Evolutionary conservation across 2,113 vertebrate species (phyloP), one percentile per base, ranked within the genome.

Genomic region (Atrichornis clamosus): DNA sequence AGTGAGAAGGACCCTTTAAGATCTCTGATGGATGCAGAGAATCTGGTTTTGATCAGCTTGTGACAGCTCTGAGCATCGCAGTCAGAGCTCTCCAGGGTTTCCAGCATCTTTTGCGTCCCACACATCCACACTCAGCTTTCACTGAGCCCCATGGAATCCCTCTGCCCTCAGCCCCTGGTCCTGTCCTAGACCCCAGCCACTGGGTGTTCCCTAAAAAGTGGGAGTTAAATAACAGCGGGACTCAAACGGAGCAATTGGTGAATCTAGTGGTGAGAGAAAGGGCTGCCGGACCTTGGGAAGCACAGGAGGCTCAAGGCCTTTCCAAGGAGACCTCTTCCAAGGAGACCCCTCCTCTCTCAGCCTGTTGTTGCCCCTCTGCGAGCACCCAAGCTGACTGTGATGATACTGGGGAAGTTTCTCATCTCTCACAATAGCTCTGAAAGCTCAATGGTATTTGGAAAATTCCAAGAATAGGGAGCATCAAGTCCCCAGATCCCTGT

Each of bases 71-170:
- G 84, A 83, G 26, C n/a, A 44, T 32, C 4, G 0, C 72, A 72
- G 44, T 11, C 22, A 13, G 52, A 87, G 65, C 44, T 76, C 44
- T 46, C 8, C 7, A 1, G 72, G 35, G 58, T 28, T 78, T 39
- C 73, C 60, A 84, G 53, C 1, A 9, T 14, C 32, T 70, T 87
- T 46, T 58, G 74, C 17, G 24, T 44, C 56, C 73, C 6, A 1
- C 16, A 30, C 41, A 27, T 46, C 32, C 56, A 49, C 1, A 2
- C 46, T 59, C 46, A 27, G 72, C 37, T 10, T 15, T 27, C 83
- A 27, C 26, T 2, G 1, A 62, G 42, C 59, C 46, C 63, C 42
- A 50, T 0, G 0, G 44, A 7, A 6, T 8, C 47, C 13, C 33
- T 19, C 63, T 62, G 78, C 27, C 52, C 50, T 15, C 72, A 65